A percentile compares a stretch with the other conserved stretches of the same genome.
Conservation (phyloP, 2,888 invertebrate genomes). For the Drosophila meridiana region DNA sequence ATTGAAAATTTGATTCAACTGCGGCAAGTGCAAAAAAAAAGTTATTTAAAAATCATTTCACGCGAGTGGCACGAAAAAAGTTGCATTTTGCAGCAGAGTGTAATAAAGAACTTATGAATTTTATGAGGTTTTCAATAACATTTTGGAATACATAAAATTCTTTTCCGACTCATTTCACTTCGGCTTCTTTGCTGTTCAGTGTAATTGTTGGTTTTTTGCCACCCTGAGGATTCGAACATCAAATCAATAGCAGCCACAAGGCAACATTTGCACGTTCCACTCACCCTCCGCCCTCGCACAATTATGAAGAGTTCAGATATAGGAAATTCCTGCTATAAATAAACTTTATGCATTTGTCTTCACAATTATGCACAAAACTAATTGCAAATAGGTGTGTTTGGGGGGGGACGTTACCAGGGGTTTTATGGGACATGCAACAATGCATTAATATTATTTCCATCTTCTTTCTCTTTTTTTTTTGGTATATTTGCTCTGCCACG, state of each 20-base stretch:
- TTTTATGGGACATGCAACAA: constrained; percentile 63
- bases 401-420: not conserved
- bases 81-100: not conserved
- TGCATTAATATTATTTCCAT: constrained; percentile 62
- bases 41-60: not conserved
- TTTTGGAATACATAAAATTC: not conserved
- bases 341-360: constrained; percentile 14
- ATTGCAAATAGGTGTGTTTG: constrained; percentile 50
- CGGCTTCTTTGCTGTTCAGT: not conserved
- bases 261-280: constrained; percentile 7
- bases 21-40: not conserved
- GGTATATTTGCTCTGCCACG: not conserved
- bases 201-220: not conserved
- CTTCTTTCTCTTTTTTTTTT: not conserved
- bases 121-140: not conserved
- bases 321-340: constrained; percentile 18
- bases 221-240: not conserved
- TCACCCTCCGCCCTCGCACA: not conserved
- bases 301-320: constrained; percentile 27
- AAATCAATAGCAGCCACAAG: constrained; percentile 7
- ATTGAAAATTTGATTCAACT: not conserved
- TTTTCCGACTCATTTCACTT: not conserved
- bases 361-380: constrained; percentile 47
- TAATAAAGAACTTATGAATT: not conserved
- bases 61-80: not conserved